Conservation (phyloP, 1,140 invertebrate genomes). For the Leptinotarsa texana region DNA sequence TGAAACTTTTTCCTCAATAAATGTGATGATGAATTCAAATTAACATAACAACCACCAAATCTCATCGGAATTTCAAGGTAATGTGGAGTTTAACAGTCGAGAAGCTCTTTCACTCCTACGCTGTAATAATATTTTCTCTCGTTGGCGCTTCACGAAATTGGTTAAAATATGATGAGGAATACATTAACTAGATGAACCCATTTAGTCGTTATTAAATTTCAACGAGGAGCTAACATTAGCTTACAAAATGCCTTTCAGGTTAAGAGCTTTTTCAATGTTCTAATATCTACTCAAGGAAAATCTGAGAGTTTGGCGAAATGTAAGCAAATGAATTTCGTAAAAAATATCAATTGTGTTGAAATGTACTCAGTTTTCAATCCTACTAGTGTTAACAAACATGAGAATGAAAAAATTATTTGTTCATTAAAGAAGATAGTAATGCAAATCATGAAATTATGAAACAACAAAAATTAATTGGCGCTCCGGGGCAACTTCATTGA, state of each 20-base stretch:
- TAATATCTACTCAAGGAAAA: constrained; percentile 2
- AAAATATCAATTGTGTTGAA: too few relatives aligned
- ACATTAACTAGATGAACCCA: constrained; percentile 11
- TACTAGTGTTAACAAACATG: too few relatives aligned
- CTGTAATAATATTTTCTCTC: constrained; percentile 2
- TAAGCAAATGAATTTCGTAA: too few relatives aligned
- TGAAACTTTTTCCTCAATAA: too few relatives aligned
- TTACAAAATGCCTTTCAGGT: constrained; percentile 5
- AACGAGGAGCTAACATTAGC: constrained; percentile 14
- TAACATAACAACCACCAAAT: background rate
- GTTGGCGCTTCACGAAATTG: background rate
- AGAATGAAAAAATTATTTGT: too few relatives aligned
- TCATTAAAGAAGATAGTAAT: too few relatives aligned
- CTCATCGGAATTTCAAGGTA: background rate
- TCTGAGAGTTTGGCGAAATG: background rate
- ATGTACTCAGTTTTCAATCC: too few relatives aligned
- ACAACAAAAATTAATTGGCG: too few relatives aligned
- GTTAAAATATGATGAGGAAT: constrained; percentile 3
- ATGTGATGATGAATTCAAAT: too few relatives aligned
- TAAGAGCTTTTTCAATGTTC: constrained; percentile 13
- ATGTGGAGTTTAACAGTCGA: background rate
- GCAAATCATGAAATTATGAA: too few relatives aligned
- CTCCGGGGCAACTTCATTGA: too few relatives aligned
- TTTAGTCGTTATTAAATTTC: constrained; percentile 15
- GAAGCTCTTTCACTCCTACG: background rate